Evolutionary conservation across 2,113 vertebrate genomes (phyloP), one percentile per base, ranked within the genome.

Genomic region (Callipepla squamata): DNA sequence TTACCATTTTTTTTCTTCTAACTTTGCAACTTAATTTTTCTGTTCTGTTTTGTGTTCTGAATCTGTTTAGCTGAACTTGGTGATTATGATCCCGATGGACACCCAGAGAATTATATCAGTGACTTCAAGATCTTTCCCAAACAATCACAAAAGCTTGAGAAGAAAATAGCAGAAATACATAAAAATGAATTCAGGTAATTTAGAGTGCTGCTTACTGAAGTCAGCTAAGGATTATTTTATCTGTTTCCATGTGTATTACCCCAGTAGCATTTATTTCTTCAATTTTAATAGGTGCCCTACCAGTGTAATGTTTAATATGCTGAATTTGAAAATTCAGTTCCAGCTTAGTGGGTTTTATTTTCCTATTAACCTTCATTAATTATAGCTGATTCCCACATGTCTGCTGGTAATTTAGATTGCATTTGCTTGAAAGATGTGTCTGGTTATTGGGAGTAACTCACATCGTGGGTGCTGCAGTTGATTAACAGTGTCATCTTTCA

Each of bases 71-170:
- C 99, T 97, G 99, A 99, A 90, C 97, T 99, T 22, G 99, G 99
- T 76, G 99, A 99, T 97, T 99, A 98, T 5, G 98, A 99, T 92
- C 98, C 98, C 78, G 99, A 99, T 48, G 99, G 99, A 83, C 99
- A 99, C 83, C 98, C 98, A 26, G 98, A 98, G 74, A 99, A 99
- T 98, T 99, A 99, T 91, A 97, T 99, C 98, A 98, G 96, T 7
- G 98, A 99, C 91, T 99, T 99, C 82, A 99, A 98, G 90, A 98
- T 99, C 95, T 99, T 99, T 95, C 99, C 99, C 30, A 99, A 99
- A 96, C 99, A 99, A 77, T 99, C 99, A 45, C 98, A 98, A 95
- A 99, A 99, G 89, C 98, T 99, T 34, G 99, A 99, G 96, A 98
- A 98, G 97, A 99, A 99, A 98, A 99, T 99, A 90, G 98, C 98